A percentile compares a stretch with the other conserved stretches of the same genome.
Evolutionary conservation across 2,797 vertebrate species (phyloP).

Genomic region (Simalia tracyae): DNA sequence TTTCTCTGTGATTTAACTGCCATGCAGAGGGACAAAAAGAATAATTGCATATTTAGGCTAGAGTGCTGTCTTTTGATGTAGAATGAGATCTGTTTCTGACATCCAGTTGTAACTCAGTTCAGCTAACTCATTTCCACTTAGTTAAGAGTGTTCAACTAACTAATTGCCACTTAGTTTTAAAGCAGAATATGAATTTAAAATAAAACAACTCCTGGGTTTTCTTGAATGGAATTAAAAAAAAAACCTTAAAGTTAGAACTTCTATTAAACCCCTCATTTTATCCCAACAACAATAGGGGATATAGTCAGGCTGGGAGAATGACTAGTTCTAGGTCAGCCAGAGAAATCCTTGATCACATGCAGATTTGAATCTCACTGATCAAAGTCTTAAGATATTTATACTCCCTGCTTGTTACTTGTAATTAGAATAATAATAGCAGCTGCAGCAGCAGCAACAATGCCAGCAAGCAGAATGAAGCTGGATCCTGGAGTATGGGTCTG

Average conservation of each 20-base stretch:
- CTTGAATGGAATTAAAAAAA: conserved; percentile 1
- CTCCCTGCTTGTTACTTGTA: not conserved
- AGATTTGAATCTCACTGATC: not conserved
- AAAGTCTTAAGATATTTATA: not conserved
- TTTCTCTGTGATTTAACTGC: conserved; percentile 26
- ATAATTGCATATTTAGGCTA: conserved; percentile 51
- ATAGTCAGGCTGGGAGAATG: not conserved
- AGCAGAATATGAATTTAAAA: not conserved
- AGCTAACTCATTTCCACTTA: not conserved
- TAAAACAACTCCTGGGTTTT: conserved; percentile 19
- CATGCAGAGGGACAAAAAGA: conserved; percentile 20
- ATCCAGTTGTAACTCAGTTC: conserved; percentile 6
- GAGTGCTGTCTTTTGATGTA: conserved; percentile 45
- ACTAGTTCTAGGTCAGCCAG: not conserved
- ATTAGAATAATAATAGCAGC: not conserved
- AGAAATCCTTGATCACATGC: not conserved
- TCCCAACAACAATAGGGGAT: not conserved
- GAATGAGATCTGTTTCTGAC: conserved; percentile 50
- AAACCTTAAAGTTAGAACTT: not conserved
- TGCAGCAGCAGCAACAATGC: not conserved
- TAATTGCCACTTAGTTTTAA: not conserved
- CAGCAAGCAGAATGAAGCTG: not conserved
- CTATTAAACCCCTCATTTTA: conserved; percentile 20
- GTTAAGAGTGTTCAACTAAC: conserved; percentile 24
- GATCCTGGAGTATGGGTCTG: too few relatives aligned